Evolutionary conservation across 2,888 invertebrate species (phyloP).

Genomic region (Unio delphinus): DNA sequence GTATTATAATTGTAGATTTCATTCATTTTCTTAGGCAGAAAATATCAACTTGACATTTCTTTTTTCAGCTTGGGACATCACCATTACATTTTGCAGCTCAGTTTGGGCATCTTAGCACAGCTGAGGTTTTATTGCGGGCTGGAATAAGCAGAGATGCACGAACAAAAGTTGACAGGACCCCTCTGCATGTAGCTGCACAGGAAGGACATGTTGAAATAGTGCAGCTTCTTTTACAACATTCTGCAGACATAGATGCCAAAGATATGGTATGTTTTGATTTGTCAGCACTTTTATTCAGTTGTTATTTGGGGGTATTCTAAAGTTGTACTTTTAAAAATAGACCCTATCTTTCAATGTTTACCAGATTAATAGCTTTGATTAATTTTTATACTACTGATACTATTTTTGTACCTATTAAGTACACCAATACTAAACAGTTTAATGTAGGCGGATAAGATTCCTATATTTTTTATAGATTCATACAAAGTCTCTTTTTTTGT

Average conservation of each 20-base stretch:
- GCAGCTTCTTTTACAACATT: conserved; percentile 79
- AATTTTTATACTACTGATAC: too few relatives aligned
- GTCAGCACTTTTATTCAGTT: neutral
- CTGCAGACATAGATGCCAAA: conserved; percentile 82
- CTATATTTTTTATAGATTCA: too few relatives aligned
- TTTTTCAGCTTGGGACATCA: conserved; percentile 85
- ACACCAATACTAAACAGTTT: too few relatives aligned
- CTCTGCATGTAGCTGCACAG: conserved; percentile 89
- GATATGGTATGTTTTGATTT: conserved; percentile 81
- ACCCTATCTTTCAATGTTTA: neutral
- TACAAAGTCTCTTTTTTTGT: too few relatives aligned
- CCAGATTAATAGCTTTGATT: neutral
- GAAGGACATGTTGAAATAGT: conserved; percentile 86
- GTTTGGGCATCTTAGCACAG: conserved; percentile 85
- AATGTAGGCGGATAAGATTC: too few relatives aligned
- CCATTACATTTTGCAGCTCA: conserved; percentile 90
- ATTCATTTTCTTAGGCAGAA: neutral
- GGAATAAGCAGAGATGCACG: conserved; percentile 90
- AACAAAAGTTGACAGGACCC: conserved; percentile 93
- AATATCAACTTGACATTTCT: neutral
- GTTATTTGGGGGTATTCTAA: neutral
- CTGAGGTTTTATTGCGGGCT: conserved; percentile 85
- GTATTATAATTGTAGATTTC: too few relatives aligned
- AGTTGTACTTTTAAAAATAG: neutral
- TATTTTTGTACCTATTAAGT: too few relatives aligned